Evolutionary conservation across 2,113 vertebrate species (phyloP), one percentile per base, ranked within the genome.

Genomic region (Menidia beryllina): DNA sequence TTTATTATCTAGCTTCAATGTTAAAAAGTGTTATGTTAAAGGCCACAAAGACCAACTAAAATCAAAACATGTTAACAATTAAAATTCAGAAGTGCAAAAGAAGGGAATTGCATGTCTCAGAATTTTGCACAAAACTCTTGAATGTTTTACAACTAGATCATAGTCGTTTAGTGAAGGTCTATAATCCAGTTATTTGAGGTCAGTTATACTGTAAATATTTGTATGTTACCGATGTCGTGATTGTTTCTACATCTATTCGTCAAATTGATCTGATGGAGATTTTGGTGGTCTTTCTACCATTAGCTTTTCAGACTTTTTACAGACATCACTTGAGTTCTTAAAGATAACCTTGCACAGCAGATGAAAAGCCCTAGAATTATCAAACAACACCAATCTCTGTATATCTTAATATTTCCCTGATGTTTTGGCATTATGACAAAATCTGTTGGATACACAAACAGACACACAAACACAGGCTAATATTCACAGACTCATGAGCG

Each of bases 11-110:
- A n/a, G n/a, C n/a, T n/a, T n/a, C n/a, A n/a, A n/a, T n/a, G n/a
- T n/a, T n/a, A n/a, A n/a, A n/a, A n/a, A n/a, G n/a, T n/a, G 51
- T 26, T 27, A 56, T 54, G n/a, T 49, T 52, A 65, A 72, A 74
- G 43, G 64, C 19, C 17, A 43, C 17, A 43, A 14, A 48, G 26
- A 55, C 50, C 21, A 49, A 19, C 23, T 19, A 19, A 41, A 30
- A 25, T 14, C 43, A 27, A 51, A 11, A 58, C 49, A 21, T 1
- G 17, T 26, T 53, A 52, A 39, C 17, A 43, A 65, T 19, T 27
- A n/a, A n/a, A 20, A 5, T 38, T 45, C 30, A 27, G 27, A 47
- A 25, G 21, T 8, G 19, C 14, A 13, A 21, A 51, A 51, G n/a
- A n/a, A 34, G n/a, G 59, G 20, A 14, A 61, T 9, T 49, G 43